These are phyloP conservation scores for Drosophila prostipennis DNA, from an alignment of 2,888 invertebrate species.

Conservation along the genomic window DNA sequence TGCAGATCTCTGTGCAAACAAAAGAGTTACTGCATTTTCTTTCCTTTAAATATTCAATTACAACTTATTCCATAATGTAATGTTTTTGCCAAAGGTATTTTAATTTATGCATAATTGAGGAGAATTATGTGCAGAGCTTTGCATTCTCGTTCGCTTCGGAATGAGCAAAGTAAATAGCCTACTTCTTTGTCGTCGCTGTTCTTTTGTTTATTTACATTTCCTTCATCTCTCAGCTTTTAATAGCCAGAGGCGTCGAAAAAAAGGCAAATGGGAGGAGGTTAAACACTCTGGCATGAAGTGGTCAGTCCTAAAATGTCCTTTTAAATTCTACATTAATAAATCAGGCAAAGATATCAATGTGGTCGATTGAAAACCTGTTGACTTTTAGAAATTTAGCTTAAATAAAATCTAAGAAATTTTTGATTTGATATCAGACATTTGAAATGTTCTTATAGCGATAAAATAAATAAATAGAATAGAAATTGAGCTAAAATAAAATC, in stretches of 20 bases:
- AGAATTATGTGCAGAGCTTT: too few species aligned
- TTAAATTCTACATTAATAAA: neutral
- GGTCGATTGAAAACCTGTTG: too few species aligned
- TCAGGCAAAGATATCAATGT: too few species aligned
- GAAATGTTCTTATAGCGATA: too few species aligned
- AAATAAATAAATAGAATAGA: too few species aligned
- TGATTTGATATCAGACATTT: too few species aligned
- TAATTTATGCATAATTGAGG: too few species aligned
- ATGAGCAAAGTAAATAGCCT: conserved; percentile 5
- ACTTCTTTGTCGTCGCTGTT: neutral
- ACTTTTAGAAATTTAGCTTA: too few species aligned
- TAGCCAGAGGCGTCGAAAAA: neutral
- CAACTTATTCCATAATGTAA: too few species aligned
- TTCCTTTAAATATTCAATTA: too few species aligned
- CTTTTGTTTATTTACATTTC: neutral
- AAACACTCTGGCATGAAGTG: neutral
- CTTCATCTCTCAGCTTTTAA: neutral
- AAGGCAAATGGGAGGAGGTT: neutral
- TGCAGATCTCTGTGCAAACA: neutral
- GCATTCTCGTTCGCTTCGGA: neutral
- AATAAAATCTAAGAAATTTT: neutral
- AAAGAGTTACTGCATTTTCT: neutral
- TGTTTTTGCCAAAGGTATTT: too few species aligned
- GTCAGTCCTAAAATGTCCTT: neutral
- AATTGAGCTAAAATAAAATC: too few species aligned